Evolutionary conservation across 2,797 vertebrate species (phyloP), one percentile per base, ranked within the genome.

Genomic region (Enteromius mattozi): DNA sequence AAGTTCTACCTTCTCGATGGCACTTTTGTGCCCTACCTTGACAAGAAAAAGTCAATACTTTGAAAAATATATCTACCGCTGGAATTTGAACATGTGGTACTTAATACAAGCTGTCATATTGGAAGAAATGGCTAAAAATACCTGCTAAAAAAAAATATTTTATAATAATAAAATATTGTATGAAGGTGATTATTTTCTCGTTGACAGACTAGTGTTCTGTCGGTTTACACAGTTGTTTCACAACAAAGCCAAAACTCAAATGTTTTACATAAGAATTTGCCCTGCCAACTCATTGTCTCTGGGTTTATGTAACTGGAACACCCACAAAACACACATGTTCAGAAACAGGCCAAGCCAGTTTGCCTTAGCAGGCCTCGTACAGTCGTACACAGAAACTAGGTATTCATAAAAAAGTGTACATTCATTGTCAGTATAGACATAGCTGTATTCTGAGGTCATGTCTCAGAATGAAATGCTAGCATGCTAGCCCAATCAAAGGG

Each of bases 281-380:
- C 51, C 21, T 37, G 75, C 83, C 54, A 49, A 72, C 66, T 79
- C 75, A 71, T 84, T 72, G 76, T 79, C 21, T 71, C 54, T 27
- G 66, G 54, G 76, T 84, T 84, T 84, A 78, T 84, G 63, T 63
- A 83, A 77, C 45, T 61, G 65, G 66, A 78, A 84, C 51, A 74
- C 17, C 40, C 35, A 77, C 71, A 54, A 77, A 84, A 65, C 65
- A 81, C 21, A 74, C 75, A 71, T 42, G 21, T 72, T 5, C 5
- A 70, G 13, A 69, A 70, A 77, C 40, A 65, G 42, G 66, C 54
- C 66, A 6, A 71, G 68, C 76, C 56, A 21, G 83, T 84, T 79
- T 79, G 30, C 37, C 37, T 19, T 24, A 47, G 65, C 35, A 61
- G 35, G 65, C 17, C 61, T n/a, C 16, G 10, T 54, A 42, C 47